phyloP scores from a whole-genome alignment of 2,797 vertebrate genomes.

The Chanos chanos region DNA sequence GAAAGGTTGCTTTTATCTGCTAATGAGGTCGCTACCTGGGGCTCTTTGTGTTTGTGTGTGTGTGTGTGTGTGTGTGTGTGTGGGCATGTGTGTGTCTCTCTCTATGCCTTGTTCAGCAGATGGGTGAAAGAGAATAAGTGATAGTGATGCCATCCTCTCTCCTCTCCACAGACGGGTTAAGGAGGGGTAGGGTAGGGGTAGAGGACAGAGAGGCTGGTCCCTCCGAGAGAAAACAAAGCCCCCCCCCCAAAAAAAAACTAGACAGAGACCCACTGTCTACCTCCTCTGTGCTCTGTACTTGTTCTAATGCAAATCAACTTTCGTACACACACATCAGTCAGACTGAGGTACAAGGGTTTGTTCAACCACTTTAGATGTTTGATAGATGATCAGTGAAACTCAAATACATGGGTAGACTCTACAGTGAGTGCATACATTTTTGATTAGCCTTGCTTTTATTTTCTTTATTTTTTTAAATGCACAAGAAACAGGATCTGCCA shows the following conservation, averaged over 20 bases:
- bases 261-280: conserved; percentile 58
- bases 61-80: conserved; percentile 45
- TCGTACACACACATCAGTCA: conserved; percentile 35
- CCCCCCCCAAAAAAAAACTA: conserved; percentile 26
- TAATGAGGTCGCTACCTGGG: conserved; percentile 77
- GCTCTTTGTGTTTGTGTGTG: conserved; percentile 58
- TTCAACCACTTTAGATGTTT: too few relatives aligned
- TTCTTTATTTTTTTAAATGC: too few relatives aligned
- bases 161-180: conserved; percentile 33
- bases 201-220: conserved; percentile 42
- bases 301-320: conserved; percentile 67
- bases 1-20: conserved; percentile 80
- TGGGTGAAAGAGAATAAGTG: conserved; percentile 57
- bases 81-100: conserved; percentile 46
- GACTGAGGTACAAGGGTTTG: too few relatives aligned
- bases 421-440: too few relatives aligned
- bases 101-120: conserved; percentile 15
- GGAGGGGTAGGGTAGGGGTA: neutral
- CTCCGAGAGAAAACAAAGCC: conserved; percentile 56
- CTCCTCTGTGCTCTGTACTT: conserved; percentile 59
- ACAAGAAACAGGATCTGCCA: too few relatives aligned
- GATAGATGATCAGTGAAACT: too few relatives aligned
- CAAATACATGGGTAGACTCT: too few relatives aligned
- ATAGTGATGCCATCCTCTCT: conserved; percentile 69
- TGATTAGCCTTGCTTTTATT: too few relatives aligned